Evolutionary conservation across 1,140 invertebrate species (phyloP).

Genomic region (Nymphalis io): DNA sequence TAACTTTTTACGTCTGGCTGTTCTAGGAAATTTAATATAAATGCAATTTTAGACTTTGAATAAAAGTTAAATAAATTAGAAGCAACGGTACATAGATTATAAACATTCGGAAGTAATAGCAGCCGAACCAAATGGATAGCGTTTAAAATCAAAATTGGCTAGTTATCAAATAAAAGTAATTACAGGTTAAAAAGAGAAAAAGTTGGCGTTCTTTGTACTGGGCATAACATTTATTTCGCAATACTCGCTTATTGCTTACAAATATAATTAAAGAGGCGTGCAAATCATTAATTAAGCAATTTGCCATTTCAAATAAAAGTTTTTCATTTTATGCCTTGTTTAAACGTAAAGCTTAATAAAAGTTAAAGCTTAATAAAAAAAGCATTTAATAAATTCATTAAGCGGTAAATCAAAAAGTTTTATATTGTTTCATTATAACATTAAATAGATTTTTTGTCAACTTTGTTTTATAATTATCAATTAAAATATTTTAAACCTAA

Average conservation of each 20-base stretch:
- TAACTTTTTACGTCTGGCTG: background rate
- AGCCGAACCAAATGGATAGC: background rate
- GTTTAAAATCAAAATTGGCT: conserved; percentile 14
- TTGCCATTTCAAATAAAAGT: too few species aligned
- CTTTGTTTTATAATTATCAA: background rate
- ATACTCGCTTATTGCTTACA: too few species aligned
- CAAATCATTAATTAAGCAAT: too few species aligned
- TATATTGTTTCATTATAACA: too few species aligned
- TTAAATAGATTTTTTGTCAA: background rate
- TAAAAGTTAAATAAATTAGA: conserved; percentile 3
- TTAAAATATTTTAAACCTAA: background rate
- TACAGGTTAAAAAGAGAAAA: conserved; percentile 2
- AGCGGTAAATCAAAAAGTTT: too few species aligned
- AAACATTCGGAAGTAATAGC: conserved; percentile 8
- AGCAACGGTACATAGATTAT: conserved; percentile 7
- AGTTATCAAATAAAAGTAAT: conserved; percentile 24
- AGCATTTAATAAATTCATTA: too few species aligned
- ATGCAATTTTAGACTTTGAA: conserved; percentile 4
- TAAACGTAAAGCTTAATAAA: too few species aligned
- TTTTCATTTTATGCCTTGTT: too few species aligned
- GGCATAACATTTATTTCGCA: too few species aligned
- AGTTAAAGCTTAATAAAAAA: too few species aligned
- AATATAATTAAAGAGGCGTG: too few species aligned
- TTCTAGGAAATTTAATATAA: background rate
- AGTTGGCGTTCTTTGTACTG: conserved; percentile 3